phyloP scores from a whole-genome alignment of 1,140 invertebrate species.

The Cyclargus thomasi region DNA sequence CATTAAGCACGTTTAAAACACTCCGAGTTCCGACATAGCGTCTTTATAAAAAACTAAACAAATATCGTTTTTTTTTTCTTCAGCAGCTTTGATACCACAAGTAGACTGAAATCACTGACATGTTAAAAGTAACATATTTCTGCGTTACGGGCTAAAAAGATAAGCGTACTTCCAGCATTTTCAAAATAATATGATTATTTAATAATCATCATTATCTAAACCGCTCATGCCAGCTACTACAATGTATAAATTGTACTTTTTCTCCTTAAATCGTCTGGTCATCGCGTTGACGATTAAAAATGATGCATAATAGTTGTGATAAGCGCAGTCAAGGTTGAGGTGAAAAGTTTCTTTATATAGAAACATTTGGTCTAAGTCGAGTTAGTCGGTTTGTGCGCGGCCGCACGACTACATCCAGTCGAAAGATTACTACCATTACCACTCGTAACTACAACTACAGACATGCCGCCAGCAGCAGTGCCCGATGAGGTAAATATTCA shows the following conservation, averaged over 20 bases:
- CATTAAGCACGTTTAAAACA: too few relatives aligned
- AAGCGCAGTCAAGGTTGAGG: slow-evolving; percentile 46
- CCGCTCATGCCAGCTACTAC: background rate
- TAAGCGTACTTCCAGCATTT: too few relatives aligned
- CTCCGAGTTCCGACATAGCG: too few relatives aligned
- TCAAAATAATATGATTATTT: too few relatives aligned
- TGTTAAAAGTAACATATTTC: too few relatives aligned
- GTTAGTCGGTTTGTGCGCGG: slow-evolving; percentile 45
- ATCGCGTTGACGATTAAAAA: background rate
- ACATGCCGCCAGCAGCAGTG: slow-evolving; percentile 67
- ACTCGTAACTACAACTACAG: slow-evolving; percentile 14
- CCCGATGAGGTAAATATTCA: slow-evolving; percentile 47
- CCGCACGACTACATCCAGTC: slow-evolving; percentile 26
- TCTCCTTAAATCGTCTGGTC: background rate
- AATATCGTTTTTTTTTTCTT: too few relatives aligned
- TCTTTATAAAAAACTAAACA: too few relatives aligned
- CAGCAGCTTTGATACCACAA: too few relatives aligned
- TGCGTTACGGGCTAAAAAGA: too few relatives aligned
- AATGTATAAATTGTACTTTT: background rate
- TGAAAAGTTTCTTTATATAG: slow-evolving; percentile 47
- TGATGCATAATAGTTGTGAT: slow-evolving; percentile 24
- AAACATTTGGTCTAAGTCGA: slow-evolving; percentile 31
- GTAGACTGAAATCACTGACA: too few relatives aligned
- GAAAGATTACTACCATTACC: slow-evolving; percentile 16
- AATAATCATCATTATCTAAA: too few relatives aligned